Conservation (phyloP, 2,888 invertebrate species). For the Dasysyrphus albostriatus region DNA sequence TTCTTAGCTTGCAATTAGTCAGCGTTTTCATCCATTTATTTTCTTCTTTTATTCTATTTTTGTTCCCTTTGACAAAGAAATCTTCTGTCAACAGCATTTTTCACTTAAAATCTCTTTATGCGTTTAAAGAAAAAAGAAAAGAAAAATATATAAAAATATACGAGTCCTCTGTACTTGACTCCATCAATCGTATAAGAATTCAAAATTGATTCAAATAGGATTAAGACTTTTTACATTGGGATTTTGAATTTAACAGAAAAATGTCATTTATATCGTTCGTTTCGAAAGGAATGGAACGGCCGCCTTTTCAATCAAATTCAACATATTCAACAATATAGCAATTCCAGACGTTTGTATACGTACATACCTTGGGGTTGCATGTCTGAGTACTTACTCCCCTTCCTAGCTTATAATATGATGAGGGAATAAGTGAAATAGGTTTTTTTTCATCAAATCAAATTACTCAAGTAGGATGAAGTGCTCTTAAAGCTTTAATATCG, state of each 20-base stretch:
- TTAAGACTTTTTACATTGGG: conserved; percentile 62
- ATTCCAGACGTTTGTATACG: neutral
- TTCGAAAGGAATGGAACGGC: conserved; percentile 12
- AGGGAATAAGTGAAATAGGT: conserved; percentile 38
- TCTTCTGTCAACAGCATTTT: conserved; percentile 57
- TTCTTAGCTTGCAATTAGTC: conserved; percentile 62
- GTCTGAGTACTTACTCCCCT: neutral
- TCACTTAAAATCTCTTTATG: conserved; percentile 52
- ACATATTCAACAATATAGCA: neutral
- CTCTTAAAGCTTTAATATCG: conserved; percentile 22
- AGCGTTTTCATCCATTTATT: conserved; percentile 53
- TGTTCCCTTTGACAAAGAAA: conserved; percentile 34
- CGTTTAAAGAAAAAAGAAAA: neutral
- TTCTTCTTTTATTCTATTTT: conserved; percentile 20
- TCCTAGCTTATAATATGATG: neutral
- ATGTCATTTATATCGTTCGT: conserved; percentile 54
- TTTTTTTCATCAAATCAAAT: conserved; percentile 36
- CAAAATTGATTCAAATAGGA: conserved; percentile 69
- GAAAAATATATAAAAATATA: neutral
- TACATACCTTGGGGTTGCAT: neutral
- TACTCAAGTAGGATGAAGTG: conserved; percentile 58
- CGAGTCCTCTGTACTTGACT: conserved; percentile 5
- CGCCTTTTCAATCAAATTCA: neutral
- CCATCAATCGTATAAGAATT: conserved; percentile 64
- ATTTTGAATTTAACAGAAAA: conserved; percentile 38